These are phyloP conservation scores for Craseonycteris thonglongyai DNA, from an alignment of 2,113 vertebrate genomes.

Conservation along the genomic window DNA sequence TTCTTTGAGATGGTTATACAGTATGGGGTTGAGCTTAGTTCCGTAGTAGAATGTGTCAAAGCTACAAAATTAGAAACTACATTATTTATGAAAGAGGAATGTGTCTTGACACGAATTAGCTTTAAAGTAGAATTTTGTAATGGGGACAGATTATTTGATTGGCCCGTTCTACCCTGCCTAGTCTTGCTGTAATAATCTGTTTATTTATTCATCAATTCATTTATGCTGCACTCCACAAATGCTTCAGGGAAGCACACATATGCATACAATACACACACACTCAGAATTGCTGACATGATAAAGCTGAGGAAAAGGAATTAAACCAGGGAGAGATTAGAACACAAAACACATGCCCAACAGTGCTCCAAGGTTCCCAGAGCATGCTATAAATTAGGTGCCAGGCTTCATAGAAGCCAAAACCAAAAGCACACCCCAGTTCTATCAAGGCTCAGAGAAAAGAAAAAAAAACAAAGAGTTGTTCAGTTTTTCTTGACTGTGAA, in stretches of 20 bases:
- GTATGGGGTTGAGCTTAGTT: background rate
- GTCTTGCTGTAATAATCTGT: constrained; percentile 11
- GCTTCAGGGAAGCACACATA: background rate
- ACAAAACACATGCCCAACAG: background rate
- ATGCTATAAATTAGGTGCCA: background rate
- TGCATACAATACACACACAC: background rate
- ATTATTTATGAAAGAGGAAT: constrained; percentile 22
- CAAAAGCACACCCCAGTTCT: background rate
- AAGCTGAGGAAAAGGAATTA: background rate
- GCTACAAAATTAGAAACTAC: background rate
- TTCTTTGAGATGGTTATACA: background rate
- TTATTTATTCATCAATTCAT: constrained; percentile 1
- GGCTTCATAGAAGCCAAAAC: background rate
- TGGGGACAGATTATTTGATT: background rate
- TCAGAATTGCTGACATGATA: background rate
- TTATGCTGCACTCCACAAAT: background rate
- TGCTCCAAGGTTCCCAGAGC: background rate
- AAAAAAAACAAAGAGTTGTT: too few species aligned
- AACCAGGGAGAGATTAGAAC: background rate
- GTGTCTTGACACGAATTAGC: background rate
- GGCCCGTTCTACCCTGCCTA: background rate
- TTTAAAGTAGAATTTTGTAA: constrained; percentile 6
- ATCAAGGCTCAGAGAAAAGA: background rate
- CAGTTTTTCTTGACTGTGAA: background rate
- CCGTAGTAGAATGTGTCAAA: background rate